phyloP scores from a whole-genome alignment of 2,888 invertebrate genomes.

The Mythimna impura region DNA sequence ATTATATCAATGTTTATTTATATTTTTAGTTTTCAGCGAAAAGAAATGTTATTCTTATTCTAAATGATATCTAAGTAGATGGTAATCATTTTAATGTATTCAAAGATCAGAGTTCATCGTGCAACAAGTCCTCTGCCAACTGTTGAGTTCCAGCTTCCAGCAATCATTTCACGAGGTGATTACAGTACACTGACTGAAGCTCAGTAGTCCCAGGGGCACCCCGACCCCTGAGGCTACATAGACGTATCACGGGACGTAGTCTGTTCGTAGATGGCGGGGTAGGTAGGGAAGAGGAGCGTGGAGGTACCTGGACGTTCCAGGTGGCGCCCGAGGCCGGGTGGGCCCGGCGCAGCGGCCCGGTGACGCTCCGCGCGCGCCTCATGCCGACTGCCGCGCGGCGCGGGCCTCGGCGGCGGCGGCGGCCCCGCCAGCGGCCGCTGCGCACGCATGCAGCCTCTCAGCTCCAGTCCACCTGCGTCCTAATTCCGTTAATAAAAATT shows the following conservation, averaged over 20 bases:
- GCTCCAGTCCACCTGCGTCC: constrained; percentile 81
- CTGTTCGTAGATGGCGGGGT: constrained; percentile 7
- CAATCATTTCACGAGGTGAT: constrained; percentile 59
- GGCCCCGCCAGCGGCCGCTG: constrained; percentile 75
- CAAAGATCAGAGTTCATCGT: constrained; percentile 77
- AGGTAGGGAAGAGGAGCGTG: constrained; percentile 4
- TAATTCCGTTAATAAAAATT: constrained; percentile 74
- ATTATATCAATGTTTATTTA: constrained; percentile 17
- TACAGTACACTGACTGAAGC: constrained; percentile 45
- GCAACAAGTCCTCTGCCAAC: constrained; percentile 88
- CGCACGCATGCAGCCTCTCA: constrained; percentile 84
- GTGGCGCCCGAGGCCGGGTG: constrained; percentile 95
- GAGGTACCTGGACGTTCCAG: constrained; percentile 94
- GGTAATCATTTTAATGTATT: constrained; percentile 75
- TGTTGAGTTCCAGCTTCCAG: constrained; percentile 81
- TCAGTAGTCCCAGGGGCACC: not conserved
- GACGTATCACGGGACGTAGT: not conserved
- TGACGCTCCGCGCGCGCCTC: constrained; percentile 88
- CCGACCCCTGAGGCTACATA: not conserved
- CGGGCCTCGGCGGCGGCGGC: constrained; percentile 26
- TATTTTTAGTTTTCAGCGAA: constrained; percentile 15
- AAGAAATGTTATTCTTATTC: constrained; percentile 23
- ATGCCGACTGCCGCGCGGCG: constrained; percentile 83
- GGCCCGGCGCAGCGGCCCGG: constrained; percentile 92
- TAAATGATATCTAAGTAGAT: constrained; percentile 44